Evolutionary conservation across 2,888 invertebrate species (phyloP).

Genomic region (Epinotia ramella): DNA sequence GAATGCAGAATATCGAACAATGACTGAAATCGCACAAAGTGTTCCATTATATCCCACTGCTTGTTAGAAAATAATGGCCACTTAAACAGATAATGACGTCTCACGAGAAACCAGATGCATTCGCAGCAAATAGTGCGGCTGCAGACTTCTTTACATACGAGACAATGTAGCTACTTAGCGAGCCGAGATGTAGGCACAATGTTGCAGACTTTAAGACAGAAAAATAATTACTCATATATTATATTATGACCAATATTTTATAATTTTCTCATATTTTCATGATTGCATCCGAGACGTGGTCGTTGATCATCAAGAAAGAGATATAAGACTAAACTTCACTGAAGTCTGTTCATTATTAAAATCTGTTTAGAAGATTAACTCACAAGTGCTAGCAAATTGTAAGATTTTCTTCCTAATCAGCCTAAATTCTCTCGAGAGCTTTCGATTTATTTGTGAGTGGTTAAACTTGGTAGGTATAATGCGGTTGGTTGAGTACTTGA

Average conservation of each 20-base stretch:
- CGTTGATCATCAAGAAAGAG: not conserved
- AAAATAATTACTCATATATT: conserved; percentile 6
- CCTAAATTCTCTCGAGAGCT: conserved; percentile 29
- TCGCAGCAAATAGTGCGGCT: conserved; percentile 35
- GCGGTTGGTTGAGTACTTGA: conserved; percentile 32
- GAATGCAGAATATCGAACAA: conserved; percentile 61
- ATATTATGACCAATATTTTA: not conserved
- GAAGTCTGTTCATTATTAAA: conserved; percentile 15
- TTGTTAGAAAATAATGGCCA: conserved; percentile 44
- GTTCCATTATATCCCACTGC: conserved; percentile 38
- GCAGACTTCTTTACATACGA: conserved; percentile 34
- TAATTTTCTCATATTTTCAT: not conserved
- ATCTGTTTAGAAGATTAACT: not conserved
- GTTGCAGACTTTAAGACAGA: conserved; percentile 12
- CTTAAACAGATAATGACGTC: conserved; percentile 43
- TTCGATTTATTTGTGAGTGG: conserved; percentile 39
- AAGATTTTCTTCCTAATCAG: conserved; percentile 32
- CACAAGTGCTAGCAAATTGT: conserved; percentile 29
- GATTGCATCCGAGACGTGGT: not conserved
- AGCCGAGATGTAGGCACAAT: conserved; percentile 31
- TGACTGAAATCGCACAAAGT: conserved; percentile 51
- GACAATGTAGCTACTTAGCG: conserved; percentile 39
- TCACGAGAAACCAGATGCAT: conserved; percentile 42
- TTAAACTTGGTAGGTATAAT: conserved; percentile 36
- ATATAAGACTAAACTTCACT: not conserved